Conservation (phyloP, 2,797 vertebrate species). For the Sebastes goodei region DNA sequence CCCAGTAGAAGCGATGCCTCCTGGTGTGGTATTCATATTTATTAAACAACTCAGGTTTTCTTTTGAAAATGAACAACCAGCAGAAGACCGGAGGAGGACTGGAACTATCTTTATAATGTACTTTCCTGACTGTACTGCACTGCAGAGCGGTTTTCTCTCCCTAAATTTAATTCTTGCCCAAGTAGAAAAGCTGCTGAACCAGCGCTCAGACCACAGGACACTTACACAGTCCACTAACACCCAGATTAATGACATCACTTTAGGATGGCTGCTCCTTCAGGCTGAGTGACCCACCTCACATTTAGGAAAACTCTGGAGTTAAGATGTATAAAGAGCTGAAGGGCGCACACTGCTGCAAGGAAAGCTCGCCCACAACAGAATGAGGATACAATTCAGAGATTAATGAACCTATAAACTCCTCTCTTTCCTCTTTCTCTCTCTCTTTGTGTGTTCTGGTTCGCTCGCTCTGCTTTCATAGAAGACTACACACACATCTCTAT, state of each 20-base stretch:
- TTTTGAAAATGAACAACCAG: not conserved
- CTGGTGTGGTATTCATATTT: not conserved
- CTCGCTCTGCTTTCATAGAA: not conserved
- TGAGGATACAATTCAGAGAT: not conserved
- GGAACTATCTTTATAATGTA: not conserved
- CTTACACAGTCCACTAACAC: slow-evolving; percentile 21
- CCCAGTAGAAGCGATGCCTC: not conserved
- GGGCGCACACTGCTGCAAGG: not conserved
- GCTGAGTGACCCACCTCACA: not conserved
- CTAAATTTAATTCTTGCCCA: not conserved
- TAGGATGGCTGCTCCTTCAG: slow-evolving; percentile 6
- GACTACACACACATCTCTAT: not conserved
- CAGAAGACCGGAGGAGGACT: not conserved
- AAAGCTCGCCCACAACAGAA: not conserved
- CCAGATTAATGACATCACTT: slow-evolving; percentile 31
- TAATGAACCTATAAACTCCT: not conserved
- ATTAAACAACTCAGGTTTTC: not conserved
- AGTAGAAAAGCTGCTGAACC: slow-evolving; percentile 34
- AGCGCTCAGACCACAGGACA: slow-evolving; percentile 7
- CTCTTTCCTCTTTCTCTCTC: not conserved
- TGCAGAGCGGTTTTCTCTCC: not conserved
- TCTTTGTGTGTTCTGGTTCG: not conserved
- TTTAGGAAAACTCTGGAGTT: not conserved
- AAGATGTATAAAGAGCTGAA: slow-evolving; percentile 8
- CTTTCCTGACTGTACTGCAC: not conserved